phyloP scores from a whole-genome alignment of 2,113 vertebrate species.

The Apistogramma diplotaenia region DNA sequence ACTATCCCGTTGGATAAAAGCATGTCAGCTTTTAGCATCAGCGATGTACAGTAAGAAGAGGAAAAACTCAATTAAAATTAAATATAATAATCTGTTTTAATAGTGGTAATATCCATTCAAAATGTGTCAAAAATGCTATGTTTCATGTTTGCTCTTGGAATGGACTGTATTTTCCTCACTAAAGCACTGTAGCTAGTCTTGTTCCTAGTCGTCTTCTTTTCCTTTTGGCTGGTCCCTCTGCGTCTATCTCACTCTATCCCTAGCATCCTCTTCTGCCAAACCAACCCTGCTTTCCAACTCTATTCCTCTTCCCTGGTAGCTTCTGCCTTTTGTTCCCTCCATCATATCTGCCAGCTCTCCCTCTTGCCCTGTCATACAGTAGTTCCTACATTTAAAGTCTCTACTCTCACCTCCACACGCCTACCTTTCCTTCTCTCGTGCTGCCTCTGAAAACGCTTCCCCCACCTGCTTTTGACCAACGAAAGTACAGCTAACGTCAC shows the following conservation, averaged over 20 bases:
- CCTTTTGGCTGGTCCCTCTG: not conserved
- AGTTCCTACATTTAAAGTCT: not conserved
- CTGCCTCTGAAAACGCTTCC: not conserved
- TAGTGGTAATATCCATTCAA: not conserved
- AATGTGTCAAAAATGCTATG: not conserved
- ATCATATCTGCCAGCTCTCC: not conserved
- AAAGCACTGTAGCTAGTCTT: not conserved
- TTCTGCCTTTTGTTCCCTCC: not conserved
- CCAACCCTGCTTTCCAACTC: not conserved
- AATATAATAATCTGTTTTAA: not conserved
- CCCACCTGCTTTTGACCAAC: not conserved
- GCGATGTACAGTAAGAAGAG: not conserved
- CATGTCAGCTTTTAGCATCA: slow-evolving; percentile 19
- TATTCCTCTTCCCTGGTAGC: not conserved
- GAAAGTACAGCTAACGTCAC: not conserved
- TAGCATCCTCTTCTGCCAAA: fast-evolving
- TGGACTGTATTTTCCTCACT: not conserved
- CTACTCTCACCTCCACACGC: not conserved
- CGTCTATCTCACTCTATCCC: not conserved
- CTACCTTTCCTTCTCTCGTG: not conserved
- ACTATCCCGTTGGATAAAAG: slow-evolving; percentile 4
- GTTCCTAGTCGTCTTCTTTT: slow-evolving; percentile 15
- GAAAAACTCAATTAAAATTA: not conserved
- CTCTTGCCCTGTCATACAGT: not conserved
- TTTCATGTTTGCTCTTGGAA: not conserved